Conservation (phyloP, 2,113 vertebrate genomes). For the Gallinago undulata region DNA sequence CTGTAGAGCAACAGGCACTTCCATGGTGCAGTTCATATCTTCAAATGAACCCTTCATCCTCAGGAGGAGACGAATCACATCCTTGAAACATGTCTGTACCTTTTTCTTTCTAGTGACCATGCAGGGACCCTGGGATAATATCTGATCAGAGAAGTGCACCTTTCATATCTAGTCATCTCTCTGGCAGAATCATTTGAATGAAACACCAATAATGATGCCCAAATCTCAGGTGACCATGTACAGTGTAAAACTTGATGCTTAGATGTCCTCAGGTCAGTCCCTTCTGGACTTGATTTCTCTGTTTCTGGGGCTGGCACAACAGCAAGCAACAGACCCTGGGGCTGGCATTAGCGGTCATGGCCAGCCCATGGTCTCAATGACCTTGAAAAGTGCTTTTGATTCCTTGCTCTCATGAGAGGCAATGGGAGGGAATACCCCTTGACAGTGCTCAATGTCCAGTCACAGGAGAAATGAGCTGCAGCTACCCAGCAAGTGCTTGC, state of each 20-base stretch:
- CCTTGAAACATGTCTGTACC: background rate
- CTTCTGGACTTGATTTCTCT: background rate
- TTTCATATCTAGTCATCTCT: background rate
- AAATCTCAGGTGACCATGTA: background rate
- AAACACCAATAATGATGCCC: background rate
- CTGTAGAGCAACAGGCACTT: background rate
- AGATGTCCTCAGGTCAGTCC: background rate
- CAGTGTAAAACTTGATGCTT: background rate
- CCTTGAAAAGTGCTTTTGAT: background rate
- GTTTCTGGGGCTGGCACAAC: background rate
- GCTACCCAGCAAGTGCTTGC: background rate
- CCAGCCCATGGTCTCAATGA: background rate
- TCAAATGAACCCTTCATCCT: background rate
- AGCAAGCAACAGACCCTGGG: background rate
- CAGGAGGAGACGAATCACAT: background rate
- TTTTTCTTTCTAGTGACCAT: background rate
- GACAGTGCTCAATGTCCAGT: background rate
- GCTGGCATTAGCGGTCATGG: background rate
- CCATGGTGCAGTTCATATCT: background rate
- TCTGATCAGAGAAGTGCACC: background rate
- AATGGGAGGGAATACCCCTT: background rate
- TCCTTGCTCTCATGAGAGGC: background rate
- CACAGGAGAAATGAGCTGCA: background rate
- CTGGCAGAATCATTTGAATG: background rate
- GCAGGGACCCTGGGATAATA: background rate